These are phyloP conservation scores for Trachymyrmex septentrionalis DNA, from an alignment of 1,140 invertebrate species.

Conservation along the genomic window DNA sequence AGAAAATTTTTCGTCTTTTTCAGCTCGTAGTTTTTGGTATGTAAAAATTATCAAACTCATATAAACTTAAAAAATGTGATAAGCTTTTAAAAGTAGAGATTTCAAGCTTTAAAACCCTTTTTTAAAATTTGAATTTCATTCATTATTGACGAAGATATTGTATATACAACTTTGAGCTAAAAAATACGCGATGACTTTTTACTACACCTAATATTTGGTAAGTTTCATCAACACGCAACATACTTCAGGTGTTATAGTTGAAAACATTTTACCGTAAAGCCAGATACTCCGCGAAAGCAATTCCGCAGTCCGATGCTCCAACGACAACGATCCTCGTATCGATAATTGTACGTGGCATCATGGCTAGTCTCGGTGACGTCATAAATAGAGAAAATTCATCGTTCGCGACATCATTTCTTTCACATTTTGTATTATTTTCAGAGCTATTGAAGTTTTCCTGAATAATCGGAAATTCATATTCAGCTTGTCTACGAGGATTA, in stretches of 20 bases:
- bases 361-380: constrained; percentile 84
- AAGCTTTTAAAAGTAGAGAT: no score
- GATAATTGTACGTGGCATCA: constrained; percentile 84
- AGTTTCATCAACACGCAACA: not conserved
- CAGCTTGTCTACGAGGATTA: constrained; percentile 77
- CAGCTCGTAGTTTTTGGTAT: no score
- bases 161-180: no score
- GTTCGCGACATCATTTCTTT: not conserved
- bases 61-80: no score
- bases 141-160: no score
- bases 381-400: constrained; percentile 84
- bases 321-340: constrained; percentile 91
- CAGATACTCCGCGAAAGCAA: constrained; percentile 90
- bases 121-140: no score
- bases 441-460: constrained; percentile 11
- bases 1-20: no score
- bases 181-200: no score
- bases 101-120: no score
- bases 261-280: constrained; percentile 87
- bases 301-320: constrained; percentile 90
- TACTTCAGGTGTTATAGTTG: not conserved
- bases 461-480: constrained; percentile 73
- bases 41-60: no score
- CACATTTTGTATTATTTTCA: not conserved
- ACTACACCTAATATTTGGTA: no score